phyloP scores from a whole-genome alignment of 2,797 vertebrate genomes.

The Enteromius paludinosus region DNA sequence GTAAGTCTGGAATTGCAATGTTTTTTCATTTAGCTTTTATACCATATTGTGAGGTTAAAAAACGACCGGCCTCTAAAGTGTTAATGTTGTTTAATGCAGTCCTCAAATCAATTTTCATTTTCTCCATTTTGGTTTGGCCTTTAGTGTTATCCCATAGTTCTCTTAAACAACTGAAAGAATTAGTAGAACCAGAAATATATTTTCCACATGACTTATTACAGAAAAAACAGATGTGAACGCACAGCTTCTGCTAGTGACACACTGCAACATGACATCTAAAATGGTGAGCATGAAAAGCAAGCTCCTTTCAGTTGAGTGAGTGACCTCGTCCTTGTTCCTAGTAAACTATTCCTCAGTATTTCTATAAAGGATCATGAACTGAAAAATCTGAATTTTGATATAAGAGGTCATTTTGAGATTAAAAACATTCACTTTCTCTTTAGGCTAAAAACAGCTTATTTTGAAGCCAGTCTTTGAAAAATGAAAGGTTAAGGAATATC shows the following conservation, averaged over 20 bases:
- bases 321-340: not conserved
- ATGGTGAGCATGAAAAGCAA: not conserved
- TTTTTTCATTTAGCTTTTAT: not conserved
- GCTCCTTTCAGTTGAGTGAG: not conserved
- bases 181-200: not conserved
- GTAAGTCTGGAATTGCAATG: not conserved
- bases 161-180: not conserved
- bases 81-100: not conserved
- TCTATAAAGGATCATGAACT: no score
- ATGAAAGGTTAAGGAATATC: no score
- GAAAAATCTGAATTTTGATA: no score
- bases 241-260: not conserved
- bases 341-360: not conserved
- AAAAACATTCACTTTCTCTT: no score
- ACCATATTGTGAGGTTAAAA: not conserved
- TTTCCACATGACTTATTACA: not conserved
- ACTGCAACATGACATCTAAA: not conserved
- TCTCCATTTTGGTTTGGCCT: not conserved
- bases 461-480: no score
- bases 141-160: not conserved
- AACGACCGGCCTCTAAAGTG: not conserved
- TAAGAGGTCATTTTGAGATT: no score
- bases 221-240: not conserved
- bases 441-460: no score
- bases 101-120: not conserved